Conservation (phyloP, 1,140 invertebrate species). For the Elymnias hypermnestra region DNA sequence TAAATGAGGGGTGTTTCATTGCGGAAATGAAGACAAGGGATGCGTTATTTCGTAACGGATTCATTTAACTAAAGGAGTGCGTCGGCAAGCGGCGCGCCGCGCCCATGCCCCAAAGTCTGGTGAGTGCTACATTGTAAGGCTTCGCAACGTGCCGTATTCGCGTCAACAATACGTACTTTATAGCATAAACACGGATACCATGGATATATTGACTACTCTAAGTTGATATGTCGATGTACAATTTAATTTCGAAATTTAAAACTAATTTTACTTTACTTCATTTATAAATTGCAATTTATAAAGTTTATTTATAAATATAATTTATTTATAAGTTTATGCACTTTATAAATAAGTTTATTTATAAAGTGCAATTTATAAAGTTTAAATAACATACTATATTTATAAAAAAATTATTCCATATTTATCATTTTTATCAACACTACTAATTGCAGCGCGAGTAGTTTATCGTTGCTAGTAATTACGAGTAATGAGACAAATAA, state of each 20-base stretch:
- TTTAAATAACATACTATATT: too few relatives aligned
- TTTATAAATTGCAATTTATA: too few relatives aligned
- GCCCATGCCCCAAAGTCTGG: slow-evolving; percentile 68
- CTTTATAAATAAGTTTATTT: too few relatives aligned
- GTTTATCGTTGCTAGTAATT: slow-evolving; percentile 5
- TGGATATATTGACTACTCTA: neutral
- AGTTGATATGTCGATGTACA: neutral
- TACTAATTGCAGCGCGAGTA: too few relatives aligned
- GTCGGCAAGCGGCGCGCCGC: slow-evolving; percentile 57
- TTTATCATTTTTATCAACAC: too few relatives aligned
- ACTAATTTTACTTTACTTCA: neutral
- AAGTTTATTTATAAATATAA: too few relatives aligned
- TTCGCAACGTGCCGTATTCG: slow-evolving; percentile 57
- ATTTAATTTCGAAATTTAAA: neutral
- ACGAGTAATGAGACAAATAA: too few relatives aligned
- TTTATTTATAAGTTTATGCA: too few relatives aligned
- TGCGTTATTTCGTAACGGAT: slow-evolving; percentile 56
- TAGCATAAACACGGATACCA: slow-evolving; percentile 4
- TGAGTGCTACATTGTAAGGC: slow-evolving; percentile 70
- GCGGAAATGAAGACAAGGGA: slow-evolving; percentile 48
- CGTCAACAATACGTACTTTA: slow-evolving; percentile 27
- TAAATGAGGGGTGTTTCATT: slow-evolving; percentile 48
- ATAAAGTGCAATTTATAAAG: too few relatives aligned
- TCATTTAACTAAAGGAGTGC: slow-evolving; percentile 65
- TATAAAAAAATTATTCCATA: too few relatives aligned